Percentiles rank a stretch among this genome's conserved stretches.
Evolutionary conservation across 2,888 invertebrate genomes (phyloP).

Genomic region (Salticus scenicus): DNA sequence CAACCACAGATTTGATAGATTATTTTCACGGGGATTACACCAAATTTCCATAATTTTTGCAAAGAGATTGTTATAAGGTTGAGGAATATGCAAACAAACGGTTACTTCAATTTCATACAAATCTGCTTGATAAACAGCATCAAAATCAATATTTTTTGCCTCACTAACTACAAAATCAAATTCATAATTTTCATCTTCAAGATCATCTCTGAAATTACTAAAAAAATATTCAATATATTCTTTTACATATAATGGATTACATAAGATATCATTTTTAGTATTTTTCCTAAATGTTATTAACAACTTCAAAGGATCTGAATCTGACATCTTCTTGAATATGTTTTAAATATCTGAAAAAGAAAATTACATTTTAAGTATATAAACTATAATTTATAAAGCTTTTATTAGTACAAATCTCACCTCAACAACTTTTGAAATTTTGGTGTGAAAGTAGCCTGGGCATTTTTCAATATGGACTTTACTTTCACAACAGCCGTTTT

Average conservation of each 20-base stretch:
- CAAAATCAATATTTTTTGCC: constrained; percentile 39
- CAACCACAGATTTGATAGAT: constrained; percentile 31
- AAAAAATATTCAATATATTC: not conserved
- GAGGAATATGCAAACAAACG: no score
- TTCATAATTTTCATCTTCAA: not conserved
- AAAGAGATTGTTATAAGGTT: constrained; percentile 15
- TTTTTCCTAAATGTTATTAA: not conserved
- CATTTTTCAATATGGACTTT: no score
- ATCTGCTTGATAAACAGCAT: constrained; percentile 34
- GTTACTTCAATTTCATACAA: constrained; percentile 37
- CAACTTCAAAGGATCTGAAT: not conserved
- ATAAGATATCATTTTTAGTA: no score
- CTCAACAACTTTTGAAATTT: no score
- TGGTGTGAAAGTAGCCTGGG: no score
- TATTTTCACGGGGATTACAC: constrained; percentile 41
- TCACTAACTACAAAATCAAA: constrained; percentile 15
- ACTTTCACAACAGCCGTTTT: no score
- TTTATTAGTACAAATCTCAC: no score
- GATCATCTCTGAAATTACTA: not conserved
- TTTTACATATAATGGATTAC: not conserved
- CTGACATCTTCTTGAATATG: no score
- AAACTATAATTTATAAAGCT: no score
- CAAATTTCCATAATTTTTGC: constrained; percentile 32
- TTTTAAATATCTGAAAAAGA: no score
- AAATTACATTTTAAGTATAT: no score